Evolutionary conservation across 2,888 invertebrate species (phyloP).

Genomic region (Parnassius smintheus): DNA sequence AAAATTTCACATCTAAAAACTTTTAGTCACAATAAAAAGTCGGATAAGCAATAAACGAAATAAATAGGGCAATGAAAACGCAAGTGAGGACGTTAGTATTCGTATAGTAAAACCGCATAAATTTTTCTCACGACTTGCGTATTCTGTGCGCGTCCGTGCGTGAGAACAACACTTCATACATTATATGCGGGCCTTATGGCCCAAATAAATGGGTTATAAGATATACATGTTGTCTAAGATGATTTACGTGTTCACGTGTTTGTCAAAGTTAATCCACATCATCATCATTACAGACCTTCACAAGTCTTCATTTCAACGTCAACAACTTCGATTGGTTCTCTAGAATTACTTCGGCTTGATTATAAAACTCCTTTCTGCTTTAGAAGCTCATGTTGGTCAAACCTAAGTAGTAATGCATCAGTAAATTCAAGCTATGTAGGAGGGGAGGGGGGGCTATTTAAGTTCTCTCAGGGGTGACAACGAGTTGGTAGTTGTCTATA

Average conservation of each 20-base stretch:
- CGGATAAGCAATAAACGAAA: conserved; percentile 34
- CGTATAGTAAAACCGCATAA: conserved; percentile 61
- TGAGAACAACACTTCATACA: conserved; percentile 51
- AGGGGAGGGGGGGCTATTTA: too few species aligned
- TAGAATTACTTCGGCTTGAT: too few species aligned
- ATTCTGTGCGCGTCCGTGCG: conserved; percentile 54
- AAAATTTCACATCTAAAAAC: conserved; percentile 25
- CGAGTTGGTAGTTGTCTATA: too few species aligned
- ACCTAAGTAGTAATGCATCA: too few species aligned
- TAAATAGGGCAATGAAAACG: conserved; percentile 67
- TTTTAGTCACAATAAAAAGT: conserved; percentile 29
- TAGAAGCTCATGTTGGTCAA: too few species aligned
- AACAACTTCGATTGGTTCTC: too few species aligned
- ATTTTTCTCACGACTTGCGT: conserved; percentile 69
- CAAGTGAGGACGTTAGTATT: conserved; percentile 68
- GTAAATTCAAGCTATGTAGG: too few species aligned
- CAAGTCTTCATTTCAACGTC: too few species aligned
- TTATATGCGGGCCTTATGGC: conserved; percentile 37
- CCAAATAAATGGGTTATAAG: background rate
- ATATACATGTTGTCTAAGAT: background rate
- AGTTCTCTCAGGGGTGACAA: too few species aligned
- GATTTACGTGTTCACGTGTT: background rate
- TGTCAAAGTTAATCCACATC: background rate
- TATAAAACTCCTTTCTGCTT: too few species aligned
- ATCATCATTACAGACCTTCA: too few species aligned